phyloP scores from a whole-genome alignment of 2,888 invertebrate species.

The Callimorpha dominula region DNA sequence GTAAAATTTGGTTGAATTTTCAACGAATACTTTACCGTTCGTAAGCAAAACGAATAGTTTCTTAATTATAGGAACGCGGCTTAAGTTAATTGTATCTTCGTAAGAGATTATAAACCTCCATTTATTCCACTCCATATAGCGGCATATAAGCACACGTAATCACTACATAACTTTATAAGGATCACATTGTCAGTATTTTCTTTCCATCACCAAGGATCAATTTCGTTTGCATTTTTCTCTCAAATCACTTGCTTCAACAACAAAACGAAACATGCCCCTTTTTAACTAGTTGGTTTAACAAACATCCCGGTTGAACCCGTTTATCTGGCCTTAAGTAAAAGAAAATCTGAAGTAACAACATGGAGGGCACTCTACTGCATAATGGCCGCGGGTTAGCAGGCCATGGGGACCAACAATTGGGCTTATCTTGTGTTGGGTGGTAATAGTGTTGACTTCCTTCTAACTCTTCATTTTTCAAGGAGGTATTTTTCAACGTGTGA shows the following conservation, averaged over 20 bases:
- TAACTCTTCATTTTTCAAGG: neutral
- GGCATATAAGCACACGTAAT: too few species aligned
- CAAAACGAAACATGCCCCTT: neutral
- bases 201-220: neutral
- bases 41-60: too few species aligned
- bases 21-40: too few species aligned
- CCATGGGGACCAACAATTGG: slow-evolving; percentile 1
- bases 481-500: neutral
- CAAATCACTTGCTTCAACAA: neutral
- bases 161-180: too few species aligned
- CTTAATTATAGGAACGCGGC: too few species aligned
- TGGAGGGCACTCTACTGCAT: slow-evolving; percentile 15
- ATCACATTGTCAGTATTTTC: neutral
- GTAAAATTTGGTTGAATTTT: too few species aligned
- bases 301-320: neutral
- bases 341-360: slow-evolving; percentile 21
- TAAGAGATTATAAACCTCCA: too few species aligned
- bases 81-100: too few species aligned
- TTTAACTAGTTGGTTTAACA: neutral
- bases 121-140: too few species aligned
- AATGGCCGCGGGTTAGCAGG: slow-evolving; percentile 12
- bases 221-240: neutral
- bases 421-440: slow-evolving; percentile 3
- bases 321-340: slow-evolving; percentile 5
- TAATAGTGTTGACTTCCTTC: slow-evolving; percentile 7